Conservation (phyloP, 1,140 invertebrate genomes). For the Ganaspis sp. region DNA sequence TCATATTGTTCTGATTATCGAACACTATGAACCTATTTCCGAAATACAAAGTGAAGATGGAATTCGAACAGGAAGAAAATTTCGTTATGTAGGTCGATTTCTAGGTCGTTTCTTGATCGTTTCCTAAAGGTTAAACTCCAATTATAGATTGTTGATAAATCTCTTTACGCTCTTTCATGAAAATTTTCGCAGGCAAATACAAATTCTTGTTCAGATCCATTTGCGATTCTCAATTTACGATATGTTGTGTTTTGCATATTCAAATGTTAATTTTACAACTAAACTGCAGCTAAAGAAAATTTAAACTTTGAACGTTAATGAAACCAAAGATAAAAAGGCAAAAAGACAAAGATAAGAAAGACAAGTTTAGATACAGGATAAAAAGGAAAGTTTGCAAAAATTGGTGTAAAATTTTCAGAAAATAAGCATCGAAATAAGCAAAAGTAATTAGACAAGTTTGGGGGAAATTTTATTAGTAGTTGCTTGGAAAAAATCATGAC, state of each 20-base stretch:
- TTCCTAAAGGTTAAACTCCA: neutral
- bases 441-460: neutral
- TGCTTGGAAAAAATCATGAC: neutral
- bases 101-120: conserved; percentile 44
- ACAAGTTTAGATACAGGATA: too few species aligned
- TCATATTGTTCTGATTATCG: conserved; percentile 6
- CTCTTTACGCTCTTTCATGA: neutral
- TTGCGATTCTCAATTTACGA: too few species aligned
- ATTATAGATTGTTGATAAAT: conserved; percentile 16
- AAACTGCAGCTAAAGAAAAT: too few species aligned
- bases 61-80: conserved; percentile 34
- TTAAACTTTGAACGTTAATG: too few species aligned
- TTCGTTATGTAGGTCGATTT: conserved; percentile 53
- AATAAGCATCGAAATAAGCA: too few species aligned
- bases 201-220: too few species aligned
- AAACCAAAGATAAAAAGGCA: too few species aligned
- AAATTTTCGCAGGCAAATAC: neutral
- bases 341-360: too few species aligned
- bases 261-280: too few species aligned
- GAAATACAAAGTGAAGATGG: conserved; percentile 4
- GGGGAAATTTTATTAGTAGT: neutral
- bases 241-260: too few species aligned
- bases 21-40: neutral
- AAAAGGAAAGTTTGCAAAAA: too few species aligned
- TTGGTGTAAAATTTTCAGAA: too few species aligned